Percentiles rank a stretch among this genome's conserved stretches.
Conservation (phyloP, 2,113 vertebrate genomes). For the Apteryx owenii region DNA sequence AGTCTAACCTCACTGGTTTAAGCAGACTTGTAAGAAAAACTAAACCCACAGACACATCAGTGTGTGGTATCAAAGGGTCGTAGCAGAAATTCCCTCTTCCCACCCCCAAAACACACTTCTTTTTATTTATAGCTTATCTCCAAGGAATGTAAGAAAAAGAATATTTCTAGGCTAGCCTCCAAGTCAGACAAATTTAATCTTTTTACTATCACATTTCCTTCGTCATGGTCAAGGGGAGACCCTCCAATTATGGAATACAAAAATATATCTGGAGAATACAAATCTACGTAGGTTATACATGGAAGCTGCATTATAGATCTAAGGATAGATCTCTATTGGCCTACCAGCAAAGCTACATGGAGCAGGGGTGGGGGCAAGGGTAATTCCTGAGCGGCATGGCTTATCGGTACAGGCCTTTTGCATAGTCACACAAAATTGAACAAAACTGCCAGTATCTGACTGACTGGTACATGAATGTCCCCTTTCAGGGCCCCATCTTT, state of each 20-base stretch:
- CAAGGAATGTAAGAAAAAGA: background rate
- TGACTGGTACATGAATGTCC: rapidly evolving
- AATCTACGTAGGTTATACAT: background rate
- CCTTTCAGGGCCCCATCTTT: background rate
- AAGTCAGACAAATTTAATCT: background rate
- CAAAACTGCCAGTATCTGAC: background rate
- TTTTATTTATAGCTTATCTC: background rate
- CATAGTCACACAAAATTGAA: background rate
- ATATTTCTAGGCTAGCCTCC: rapidly evolving
- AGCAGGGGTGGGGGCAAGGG: background rate
- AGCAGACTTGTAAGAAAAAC: background rate
- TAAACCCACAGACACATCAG: background rate
- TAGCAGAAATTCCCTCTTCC: background rate
- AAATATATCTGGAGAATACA: rapidly evolving
- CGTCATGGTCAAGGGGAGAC: background rate
- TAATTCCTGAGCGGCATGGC: rapidly evolving
- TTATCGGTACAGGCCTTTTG: background rate
- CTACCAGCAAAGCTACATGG: background rate
- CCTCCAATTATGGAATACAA: background rate
- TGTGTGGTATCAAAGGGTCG: background rate
- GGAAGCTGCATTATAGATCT: background rate
- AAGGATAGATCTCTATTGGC: background rate
- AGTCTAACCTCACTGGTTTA: background rate
- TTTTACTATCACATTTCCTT: background rate
- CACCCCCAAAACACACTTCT: background rate